Evolutionary conservation across 2,888 invertebrate species (phyloP).

Genomic region (Lasiommata megera): DNA sequence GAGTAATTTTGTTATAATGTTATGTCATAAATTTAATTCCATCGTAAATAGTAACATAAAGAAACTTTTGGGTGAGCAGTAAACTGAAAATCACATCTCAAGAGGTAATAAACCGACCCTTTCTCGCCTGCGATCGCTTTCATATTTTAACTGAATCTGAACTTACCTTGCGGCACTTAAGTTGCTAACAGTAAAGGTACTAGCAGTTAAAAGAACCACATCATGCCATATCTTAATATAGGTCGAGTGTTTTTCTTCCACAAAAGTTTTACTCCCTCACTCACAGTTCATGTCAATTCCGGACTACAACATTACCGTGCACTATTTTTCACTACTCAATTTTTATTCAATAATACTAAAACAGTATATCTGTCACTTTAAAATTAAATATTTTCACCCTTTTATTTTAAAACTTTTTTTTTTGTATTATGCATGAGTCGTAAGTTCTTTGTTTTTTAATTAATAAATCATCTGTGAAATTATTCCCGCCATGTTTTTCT

Average conservation of each 20-base stretch:
- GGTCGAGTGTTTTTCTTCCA: not conserved
- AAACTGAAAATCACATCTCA: constrained; percentile 5
- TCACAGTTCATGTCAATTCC: not conserved
- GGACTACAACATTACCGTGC: not conserved
- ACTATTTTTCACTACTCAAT: not conserved
- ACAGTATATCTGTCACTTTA: not conserved
- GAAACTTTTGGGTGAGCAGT: constrained; percentile 1
- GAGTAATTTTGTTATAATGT: too few relatives aligned
- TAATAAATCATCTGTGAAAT: not conserved
- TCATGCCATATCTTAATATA: not conserved
- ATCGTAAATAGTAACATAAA: not conserved
- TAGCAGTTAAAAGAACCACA: constrained; percentile 2
- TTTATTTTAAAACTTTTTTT: too few relatives aligned
- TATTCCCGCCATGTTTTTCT: not conserved
- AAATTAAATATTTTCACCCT: not conserved
- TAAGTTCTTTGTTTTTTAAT: not conserved
- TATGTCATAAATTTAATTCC: not conserved
- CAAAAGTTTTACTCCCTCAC: not conserved
- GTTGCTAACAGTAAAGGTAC: not conserved
- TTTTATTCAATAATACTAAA: not conserved
- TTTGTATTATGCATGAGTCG: too few relatives aligned
- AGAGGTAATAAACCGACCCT: constrained; percentile 2
- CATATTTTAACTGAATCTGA: not conserved
- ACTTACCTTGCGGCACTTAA: constrained; percentile 16
- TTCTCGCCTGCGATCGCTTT: not conserved